phyloP scores from a whole-genome alignment of 2,888 invertebrate species.

The Drosophila infuscata region DNA sequence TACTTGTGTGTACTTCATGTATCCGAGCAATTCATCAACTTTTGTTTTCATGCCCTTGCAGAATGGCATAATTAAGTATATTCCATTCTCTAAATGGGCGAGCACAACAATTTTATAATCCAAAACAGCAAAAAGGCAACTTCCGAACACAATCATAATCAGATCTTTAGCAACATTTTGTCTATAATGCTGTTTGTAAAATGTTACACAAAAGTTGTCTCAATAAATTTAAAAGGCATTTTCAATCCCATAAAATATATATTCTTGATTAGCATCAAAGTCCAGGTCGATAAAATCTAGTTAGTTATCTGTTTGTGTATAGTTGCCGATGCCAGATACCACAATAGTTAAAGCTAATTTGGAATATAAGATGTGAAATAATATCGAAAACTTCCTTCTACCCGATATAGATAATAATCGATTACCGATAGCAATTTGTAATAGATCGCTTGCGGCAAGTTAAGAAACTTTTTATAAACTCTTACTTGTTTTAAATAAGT shows the following conservation, averaged over 20 bases:
- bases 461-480: neutral
- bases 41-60: slow-evolving; percentile 31
- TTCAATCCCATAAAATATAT: neutral
- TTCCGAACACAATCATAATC: neutral
- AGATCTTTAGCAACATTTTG: neutral
- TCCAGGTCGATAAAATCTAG: no score
- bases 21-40: slow-evolving; percentile 22
- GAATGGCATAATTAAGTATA: slow-evolving; percentile 21
- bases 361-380: neutral
- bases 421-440: neutral
- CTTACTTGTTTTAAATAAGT: neutral
- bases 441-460: neutral
- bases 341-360: neutral
- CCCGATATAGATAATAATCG: neutral
- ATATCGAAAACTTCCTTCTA: neutral
- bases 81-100: neutral
- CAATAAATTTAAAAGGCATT: neutral
- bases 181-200: neutral
- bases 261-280: neutral
- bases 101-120: neutral
- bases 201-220: neutral
- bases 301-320: neutral
- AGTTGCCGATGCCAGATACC: neutral
- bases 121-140: neutral
- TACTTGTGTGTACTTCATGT: neutral